Conservation (phyloP, 2,888 invertebrate genomes). For the Agrotis segetum region DNA sequence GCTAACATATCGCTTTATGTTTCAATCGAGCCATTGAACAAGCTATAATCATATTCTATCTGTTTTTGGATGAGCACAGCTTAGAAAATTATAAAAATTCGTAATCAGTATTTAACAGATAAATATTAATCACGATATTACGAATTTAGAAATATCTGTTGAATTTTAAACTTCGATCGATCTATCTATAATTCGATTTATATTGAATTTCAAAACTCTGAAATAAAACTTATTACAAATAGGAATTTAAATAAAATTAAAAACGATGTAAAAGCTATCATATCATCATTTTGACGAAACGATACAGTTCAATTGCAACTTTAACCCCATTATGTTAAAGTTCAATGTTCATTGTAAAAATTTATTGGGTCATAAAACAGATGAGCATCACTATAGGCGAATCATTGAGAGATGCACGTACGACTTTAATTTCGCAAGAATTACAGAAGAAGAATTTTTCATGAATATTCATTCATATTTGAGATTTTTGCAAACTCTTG, state of each 20-base stretch:
- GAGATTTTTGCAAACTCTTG: slow-evolving; percentile 1
- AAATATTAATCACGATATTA: background rate
- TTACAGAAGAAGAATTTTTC: background rate
- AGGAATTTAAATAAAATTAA: slow-evolving; percentile 16
- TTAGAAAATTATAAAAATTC: background rate
- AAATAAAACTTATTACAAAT: slow-evolving; percentile 2
- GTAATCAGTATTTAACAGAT: too few species aligned
- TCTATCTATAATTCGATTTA: slow-evolving; percentile 1
- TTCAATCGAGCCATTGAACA: slow-evolving; percentile 11
- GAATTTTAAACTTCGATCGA: background rate
- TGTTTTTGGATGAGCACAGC: slow-evolving; percentile 19
- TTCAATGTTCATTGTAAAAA: slow-evolving; percentile 55
- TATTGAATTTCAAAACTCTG: slow-evolving; percentile 25
- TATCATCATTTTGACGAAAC: slow-evolving; percentile 16
- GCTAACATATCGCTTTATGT: slow-evolving; percentile 12
- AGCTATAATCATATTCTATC: background rate
- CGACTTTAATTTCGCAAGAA: slow-evolving; percentile 33
- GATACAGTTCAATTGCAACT: slow-evolving; percentile 38
- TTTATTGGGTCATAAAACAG: slow-evolving; percentile 51
- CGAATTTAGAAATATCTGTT: slow-evolving; percentile 5
- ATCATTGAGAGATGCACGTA: slow-evolving; percentile 8
- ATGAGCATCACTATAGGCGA: slow-evolving; percentile 26
- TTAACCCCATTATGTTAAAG: slow-evolving; percentile 46
- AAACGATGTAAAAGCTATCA: slow-evolving; percentile 14
- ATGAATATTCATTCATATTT: slow-evolving; percentile 29